Evolutionary conservation across 2,113 vertebrate species (phyloP).

Genomic region (Cyrtonyx montezumae): DNA sequence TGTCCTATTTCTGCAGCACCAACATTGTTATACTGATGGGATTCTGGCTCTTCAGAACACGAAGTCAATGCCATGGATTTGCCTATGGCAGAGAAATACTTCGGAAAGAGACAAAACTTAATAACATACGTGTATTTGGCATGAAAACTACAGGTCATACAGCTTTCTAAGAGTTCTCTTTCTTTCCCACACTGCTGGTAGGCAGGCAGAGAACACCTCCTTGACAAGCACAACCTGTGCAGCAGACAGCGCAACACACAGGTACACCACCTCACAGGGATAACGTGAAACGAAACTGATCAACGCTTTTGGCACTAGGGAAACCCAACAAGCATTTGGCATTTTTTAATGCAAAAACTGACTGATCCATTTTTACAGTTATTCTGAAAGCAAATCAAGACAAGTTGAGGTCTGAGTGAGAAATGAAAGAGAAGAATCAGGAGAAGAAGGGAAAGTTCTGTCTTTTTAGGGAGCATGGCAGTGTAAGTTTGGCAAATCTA

Average conservation of each 20-base stretch:
- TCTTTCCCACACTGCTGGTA: neutral
- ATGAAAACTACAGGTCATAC: neutral
- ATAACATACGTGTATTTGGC: neutral
- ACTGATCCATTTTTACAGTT: neutral
- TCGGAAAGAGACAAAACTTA: neutral
- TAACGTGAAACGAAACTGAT: neutral
- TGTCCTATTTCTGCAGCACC: neutral
- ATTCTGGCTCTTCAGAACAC: neutral
- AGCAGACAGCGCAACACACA: neutral
- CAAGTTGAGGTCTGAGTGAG: neutral
- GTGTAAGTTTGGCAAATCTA: neutral
- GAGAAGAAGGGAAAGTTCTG: neutral
- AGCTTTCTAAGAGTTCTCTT: neutral
- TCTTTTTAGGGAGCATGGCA: neutral
- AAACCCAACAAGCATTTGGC: neutral
- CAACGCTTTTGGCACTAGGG: neutral
- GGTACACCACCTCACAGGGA: neutral
- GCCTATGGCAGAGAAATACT: neutral
- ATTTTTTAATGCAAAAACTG: neutral
- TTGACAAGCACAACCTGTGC: neutral
- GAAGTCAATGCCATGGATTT: rapidly evolving
- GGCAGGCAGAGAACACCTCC: neutral
- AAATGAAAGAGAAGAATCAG: neutral
- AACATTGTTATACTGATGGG: neutral
- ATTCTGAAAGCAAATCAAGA: neutral